These are phyloP conservation scores for Notodonta dromedarius DNA, from an alignment of 2,888 invertebrate genomes.

Conservation along the genomic window DNA sequence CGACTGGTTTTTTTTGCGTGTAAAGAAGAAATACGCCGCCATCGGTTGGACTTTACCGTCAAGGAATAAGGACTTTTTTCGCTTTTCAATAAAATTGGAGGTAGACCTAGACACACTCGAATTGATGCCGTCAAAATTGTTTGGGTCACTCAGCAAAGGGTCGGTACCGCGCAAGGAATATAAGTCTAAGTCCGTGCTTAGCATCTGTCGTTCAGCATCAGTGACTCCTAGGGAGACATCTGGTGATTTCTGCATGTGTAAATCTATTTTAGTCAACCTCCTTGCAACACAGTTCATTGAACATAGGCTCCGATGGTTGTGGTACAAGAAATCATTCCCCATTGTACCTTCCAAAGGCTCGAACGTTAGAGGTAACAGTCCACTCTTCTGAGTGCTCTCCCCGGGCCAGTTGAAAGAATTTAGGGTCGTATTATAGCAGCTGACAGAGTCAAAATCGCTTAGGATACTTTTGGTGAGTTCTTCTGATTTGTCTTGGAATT, in stretches of 20 bases:
- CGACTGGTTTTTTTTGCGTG: conserved; percentile 37
- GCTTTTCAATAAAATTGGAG: conserved; percentile 11
- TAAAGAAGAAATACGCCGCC: conserved; percentile 54
- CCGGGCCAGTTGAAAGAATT: conserved; percentile 7
- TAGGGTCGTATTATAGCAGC: conserved; percentile 5
- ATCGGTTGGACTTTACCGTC: conserved; percentile 37
- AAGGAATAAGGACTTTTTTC: conserved; percentile 20
- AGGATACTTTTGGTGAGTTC: neutral
- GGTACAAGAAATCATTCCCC: conserved; percentile 8
- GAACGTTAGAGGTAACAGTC: conserved; percentile 20
- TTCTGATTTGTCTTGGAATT: conserved; percentile 11
- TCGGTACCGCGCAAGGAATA: conserved; percentile 37
- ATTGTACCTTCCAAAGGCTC: conserved; percentile 16
- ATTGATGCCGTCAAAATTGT: neutral
- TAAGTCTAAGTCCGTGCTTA: conserved; percentile 55
- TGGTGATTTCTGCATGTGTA: conserved; percentile 36
- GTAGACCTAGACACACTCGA: conserved; percentile 7
- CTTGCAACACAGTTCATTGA: conserved; percentile 56
- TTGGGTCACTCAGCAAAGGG: conserved; percentile 8
- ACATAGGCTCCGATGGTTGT: conserved; percentile 46
- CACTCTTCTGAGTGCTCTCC: conserved; percentile 12
- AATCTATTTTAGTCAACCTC: conserved; percentile 17
- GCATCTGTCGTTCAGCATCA: conserved; percentile 56
- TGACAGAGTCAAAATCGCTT: neutral
- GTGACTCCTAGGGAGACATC: conserved; percentile 38